Percentiles rank a stretch among this genome's conserved stretches.
These are phyloP conservation scores for Cyphomyrus plagiostoma DNA, from an alignment of 2,113 vertebrate genomes.

Conservation along the genomic window DNA sequence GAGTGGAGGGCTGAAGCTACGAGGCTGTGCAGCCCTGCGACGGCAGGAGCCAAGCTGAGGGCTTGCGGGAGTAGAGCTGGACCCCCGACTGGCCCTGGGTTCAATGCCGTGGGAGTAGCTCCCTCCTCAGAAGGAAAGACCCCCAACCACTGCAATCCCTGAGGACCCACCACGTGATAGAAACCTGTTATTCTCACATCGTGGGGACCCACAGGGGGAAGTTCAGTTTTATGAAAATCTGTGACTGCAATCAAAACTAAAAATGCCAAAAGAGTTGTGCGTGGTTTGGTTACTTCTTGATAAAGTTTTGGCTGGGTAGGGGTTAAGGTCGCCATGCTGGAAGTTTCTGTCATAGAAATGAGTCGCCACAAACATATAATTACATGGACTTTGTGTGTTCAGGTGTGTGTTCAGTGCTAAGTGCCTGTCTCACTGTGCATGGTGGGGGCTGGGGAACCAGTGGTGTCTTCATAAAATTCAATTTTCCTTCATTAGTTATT, in stretches of 20 bases:
- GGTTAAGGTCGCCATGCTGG: not conserved
- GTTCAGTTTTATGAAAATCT: not conserved
- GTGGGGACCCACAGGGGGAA: not conserved
- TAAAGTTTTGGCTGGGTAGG: not conserved
- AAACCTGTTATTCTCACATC: not conserved
- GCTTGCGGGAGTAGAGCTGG: not conserved
- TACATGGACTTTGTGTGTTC: not conserved
- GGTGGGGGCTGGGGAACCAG: constrained; percentile 1
- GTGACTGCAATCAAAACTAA: not conserved
- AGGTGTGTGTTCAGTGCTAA: constrained; percentile 11
- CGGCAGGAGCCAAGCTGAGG: not conserved
- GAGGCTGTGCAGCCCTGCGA: not conserved
- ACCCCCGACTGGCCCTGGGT: not conserved
- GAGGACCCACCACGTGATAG: not conserved
- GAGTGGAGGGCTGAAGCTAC: not conserved
- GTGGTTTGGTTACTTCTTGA: not conserved
- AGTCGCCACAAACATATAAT: not conserved
- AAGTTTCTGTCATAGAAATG: not conserved
- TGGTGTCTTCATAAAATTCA: not conserved
- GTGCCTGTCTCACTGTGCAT: constrained; percentile 22
- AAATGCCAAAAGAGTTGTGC: not conserved
- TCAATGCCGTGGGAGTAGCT: not conserved
- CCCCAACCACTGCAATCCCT: too few relatives aligned
- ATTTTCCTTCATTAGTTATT: not conserved
- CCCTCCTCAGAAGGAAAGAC: not conserved